These are phyloP conservation scores for Rhopalosiphum maidis DNA, from an alignment of 1,140 invertebrate species.

Conservation along the genomic window DNA sequence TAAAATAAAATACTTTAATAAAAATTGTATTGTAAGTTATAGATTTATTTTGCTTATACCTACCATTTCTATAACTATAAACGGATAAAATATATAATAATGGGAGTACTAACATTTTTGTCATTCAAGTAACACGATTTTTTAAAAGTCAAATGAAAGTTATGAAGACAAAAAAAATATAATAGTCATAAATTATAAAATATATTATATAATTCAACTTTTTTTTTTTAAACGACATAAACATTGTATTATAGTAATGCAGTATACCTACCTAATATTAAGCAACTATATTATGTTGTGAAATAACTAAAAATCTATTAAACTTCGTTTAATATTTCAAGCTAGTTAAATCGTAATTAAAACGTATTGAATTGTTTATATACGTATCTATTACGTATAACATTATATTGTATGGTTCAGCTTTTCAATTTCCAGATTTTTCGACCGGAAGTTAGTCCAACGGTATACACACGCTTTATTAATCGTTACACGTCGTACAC, in stretches of 20 bases:
- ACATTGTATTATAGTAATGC: not conserved
- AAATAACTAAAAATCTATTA: not conserved
- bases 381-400: not conserved
- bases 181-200: not conserved
- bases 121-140: not conserved
- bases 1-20: not conserved
- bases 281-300: not conserved
- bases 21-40: not conserved
- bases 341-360: not conserved
- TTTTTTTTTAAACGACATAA: not conserved
- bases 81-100: not conserved
- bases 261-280: not conserved
- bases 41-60: not conserved
- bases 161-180: not conserved
- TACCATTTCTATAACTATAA: not conserved
- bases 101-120: not conserved
- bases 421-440: not conserved
- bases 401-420: not conserved
- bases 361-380: not conserved
- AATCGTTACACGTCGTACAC: constrained; percentile 13
- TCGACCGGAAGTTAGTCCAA: not conserved
- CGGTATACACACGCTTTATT: not conserved
- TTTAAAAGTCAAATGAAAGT: not conserved
- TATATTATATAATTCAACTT: not conserved
- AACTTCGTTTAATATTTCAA: not conserved